phyloP scores from a whole-genome alignment of 2,888 invertebrate genomes.

The Nysson spinosus region DNA sequence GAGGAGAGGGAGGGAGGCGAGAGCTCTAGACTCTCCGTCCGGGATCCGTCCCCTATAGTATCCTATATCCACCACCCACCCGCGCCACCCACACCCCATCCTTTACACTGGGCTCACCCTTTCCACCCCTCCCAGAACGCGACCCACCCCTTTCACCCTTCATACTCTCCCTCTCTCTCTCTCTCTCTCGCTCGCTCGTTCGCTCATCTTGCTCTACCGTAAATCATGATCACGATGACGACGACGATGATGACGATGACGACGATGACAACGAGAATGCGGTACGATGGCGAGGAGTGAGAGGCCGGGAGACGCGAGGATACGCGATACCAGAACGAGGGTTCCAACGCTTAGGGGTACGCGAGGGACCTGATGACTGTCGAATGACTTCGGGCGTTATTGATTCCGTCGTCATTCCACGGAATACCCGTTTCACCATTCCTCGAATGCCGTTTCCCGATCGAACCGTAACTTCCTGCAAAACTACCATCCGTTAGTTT shows the following conservation, averaged over 20 bases:
- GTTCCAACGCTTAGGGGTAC: constrained; percentile 10
- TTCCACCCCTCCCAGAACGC: neutral
- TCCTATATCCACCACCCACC: constrained; percentile 16
- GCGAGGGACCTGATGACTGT: constrained; percentile 69
- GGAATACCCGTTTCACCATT: constrained; percentile 18
- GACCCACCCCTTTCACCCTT: constrained; percentile 1
- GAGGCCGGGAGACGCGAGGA: no score
- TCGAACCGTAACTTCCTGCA: no score
- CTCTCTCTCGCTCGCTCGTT: constrained; percentile 5
- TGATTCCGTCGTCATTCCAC: constrained; percentile 62
- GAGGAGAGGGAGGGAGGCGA: constrained; percentile 53
- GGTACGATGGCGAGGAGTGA: constrained; percentile 20
- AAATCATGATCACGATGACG: constrained; percentile 10
- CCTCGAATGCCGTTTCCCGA: no score
- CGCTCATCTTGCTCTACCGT: constrained; percentile 15
- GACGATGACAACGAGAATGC: constrained; percentile 21
- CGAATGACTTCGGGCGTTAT: constrained; percentile 76
- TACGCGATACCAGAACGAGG: constrained; percentile 18
- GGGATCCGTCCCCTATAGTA: constrained; percentile 32
- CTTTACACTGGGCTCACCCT: neutral
- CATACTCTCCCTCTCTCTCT: neutral
- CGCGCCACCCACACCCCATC: neutral
- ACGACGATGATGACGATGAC: constrained; percentile 8
- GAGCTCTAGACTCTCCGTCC: constrained; percentile 51
- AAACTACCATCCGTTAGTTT: no score